Evolutionary conservation across 2,113 vertebrate species (phyloP).

Genomic region (Gila orcuttii): DNA sequence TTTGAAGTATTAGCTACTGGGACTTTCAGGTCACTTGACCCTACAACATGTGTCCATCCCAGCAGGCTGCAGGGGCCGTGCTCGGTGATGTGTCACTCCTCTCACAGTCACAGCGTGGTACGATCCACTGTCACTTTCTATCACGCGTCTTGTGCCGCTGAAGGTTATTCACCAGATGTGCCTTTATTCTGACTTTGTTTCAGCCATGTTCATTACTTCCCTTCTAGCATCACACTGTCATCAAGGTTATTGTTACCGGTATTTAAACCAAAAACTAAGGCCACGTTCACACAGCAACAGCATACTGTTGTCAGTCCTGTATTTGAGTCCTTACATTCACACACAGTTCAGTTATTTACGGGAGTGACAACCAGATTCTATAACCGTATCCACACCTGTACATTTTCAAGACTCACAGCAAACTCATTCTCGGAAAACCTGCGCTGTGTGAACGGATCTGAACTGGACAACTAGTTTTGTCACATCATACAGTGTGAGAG

Average conservation of each 20-base stretch:
- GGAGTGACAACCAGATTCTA: too few relatives aligned
- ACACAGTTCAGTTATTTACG: too few relatives aligned
- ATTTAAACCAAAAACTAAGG: not conserved
- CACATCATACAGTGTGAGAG: too few relatives aligned
- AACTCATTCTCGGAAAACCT: too few relatives aligned
- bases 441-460: too few relatives aligned
- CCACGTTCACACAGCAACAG: too few relatives aligned
- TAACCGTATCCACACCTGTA: too few relatives aligned
- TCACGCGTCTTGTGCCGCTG: slow-evolving; percentile 49
- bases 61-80: slow-evolving; percentile 40
- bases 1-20: slow-evolving; percentile 42
- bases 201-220: slow-evolving; percentile 35
- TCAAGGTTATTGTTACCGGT: slow-evolving; percentile 24
- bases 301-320: too few relatives aligned
- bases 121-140: slow-evolving; percentile 44
- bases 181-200: slow-evolving; percentile 42
- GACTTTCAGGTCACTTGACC: slow-evolving; percentile 54
- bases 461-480: too few relatives aligned
- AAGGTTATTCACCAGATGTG: slow-evolving; percentile 65
- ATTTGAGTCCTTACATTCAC: too few relatives aligned
- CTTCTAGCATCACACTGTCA: slow-evolving; percentile 37
- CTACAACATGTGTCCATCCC: slow-evolving; percentile 53
- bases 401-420: too few relatives aligned
- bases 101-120: slow-evolving; percentile 45
- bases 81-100: slow-evolving; percentile 38